Base-by-base conservation (phyloP, 1,140 invertebrate genomes). In the Zaprionus lachaisei region DNA sequence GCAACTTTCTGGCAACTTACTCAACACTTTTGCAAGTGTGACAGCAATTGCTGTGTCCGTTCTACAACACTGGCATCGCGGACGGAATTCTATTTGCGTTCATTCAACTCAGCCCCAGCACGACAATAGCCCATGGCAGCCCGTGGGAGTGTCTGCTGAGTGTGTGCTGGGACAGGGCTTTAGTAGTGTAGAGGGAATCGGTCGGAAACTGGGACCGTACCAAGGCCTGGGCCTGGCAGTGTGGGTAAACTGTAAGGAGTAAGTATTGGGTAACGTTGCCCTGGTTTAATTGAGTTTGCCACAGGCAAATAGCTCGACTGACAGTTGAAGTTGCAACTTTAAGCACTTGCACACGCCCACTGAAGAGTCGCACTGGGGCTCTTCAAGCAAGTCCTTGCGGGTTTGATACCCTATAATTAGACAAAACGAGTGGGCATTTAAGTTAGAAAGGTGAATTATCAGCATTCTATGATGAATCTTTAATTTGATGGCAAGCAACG, bases 251-350 rank as follows among this genome's bases (percentile, higher is more conserved):
- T 44, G 22, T 7, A 5, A 5, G n/a, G 9, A 28, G 54, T 28
- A 55, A 51, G 60, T 64, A 60, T 54, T 22, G 57, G 28, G 15
- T 6, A 41, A 61, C 49, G 20, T 61, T 71, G 61, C 55, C 61
- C 60, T 66, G 73, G 68, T 76, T 76, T 76, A 76, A 76, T 76
- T 76, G 73, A 72, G 73, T 76, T 76, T 72, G 61, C 73, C 68
- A 44, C 73, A 72, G 71, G 73, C 73, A 76, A 76, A 76, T 76
- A 72, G 68, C 73, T 31, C 44, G 44, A 60, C 55, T 65, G 73
- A 65, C 73, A 72, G 61, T 76, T 76, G 44, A 76, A 72, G 73
- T 76, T 72, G 73, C 73, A 72, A 61, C 73, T 76, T 76, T 65
- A 76, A 76, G 55, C 68, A 76, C 68, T 76, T 76, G 73, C 55